phyloP scores from a whole-genome alignment of 2,888 invertebrate genomes.

The Spisula subtruncata region DNA sequence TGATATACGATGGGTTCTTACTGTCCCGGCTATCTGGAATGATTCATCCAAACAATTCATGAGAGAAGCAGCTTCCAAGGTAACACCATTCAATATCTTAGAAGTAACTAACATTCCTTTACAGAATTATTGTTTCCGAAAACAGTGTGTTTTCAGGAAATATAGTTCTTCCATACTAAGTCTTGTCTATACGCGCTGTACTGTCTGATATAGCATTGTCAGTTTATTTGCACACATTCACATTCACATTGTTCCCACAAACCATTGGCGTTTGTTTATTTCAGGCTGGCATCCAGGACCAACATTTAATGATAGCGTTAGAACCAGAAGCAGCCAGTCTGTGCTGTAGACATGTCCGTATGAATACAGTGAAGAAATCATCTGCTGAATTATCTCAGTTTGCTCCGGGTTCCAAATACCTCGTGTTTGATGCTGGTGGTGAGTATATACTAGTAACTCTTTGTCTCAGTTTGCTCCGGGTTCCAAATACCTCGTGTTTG shows the following conservation, averaged over 20 bases:
- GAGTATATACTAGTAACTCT: too few relatives aligned
- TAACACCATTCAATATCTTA: conserved; percentile 12
- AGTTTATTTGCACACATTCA: neutral
- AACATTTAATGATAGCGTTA: conserved; percentile 46
- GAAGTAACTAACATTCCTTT: too few relatives aligned
- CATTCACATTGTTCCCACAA: too few relatives aligned
- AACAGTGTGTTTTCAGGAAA: neutral
- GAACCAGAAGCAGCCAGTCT: conserved; percentile 62
- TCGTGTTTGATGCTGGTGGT: conserved; percentile 66
- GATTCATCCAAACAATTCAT: conserved; percentile 66
- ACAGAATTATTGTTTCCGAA: too few relatives aligned
- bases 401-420: conserved; percentile 52
- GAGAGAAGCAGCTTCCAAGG: conserved; percentile 61
- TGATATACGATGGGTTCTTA: conserved; percentile 58
- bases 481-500: too few relatives aligned
- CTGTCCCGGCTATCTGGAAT: conserved; percentile 65
- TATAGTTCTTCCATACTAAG: neutral
- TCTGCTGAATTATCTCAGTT: conserved; percentile 33
- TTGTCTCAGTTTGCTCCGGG: too few relatives aligned
- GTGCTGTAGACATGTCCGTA: conserved; percentile 46
- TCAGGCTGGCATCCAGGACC: conserved; percentile 49
- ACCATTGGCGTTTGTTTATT: neutral
- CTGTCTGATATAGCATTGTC: neutral
- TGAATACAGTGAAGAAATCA: conserved; percentile 15
- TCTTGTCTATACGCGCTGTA: neutral